A percentile compares a stretch with the other conserved stretches of the same genome.
These are phyloP conservation scores for Selenia dentaria DNA, from an alignment of 2,888 invertebrate genomes.

Conservation along the genomic window DNA sequence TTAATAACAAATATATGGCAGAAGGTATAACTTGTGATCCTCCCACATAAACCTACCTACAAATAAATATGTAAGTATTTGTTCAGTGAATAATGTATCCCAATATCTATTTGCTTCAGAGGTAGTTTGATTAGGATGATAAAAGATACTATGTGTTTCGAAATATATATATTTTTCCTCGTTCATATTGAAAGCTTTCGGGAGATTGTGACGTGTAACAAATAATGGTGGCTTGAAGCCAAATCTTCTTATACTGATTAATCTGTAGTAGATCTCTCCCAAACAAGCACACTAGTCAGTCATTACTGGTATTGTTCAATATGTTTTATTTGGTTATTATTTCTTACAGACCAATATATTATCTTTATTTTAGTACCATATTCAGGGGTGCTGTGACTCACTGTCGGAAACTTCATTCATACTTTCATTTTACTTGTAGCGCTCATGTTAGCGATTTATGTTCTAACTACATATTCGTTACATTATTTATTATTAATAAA, in stretches of 20 bases:
- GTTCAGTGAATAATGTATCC: conserved; percentile 14
- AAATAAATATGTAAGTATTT: conserved; percentile 14
- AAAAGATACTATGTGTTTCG: conserved; percentile 9
- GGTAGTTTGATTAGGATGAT: conserved; percentile 22
- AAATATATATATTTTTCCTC: conserved; percentile 13
- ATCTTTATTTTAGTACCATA: too few relatives aligned
- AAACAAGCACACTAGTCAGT: conserved; percentile 4
- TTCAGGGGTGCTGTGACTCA: too few relatives aligned
- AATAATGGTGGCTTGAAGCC: conserved; percentile 22
- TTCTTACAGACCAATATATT: neutral
- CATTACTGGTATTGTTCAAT: neutral
- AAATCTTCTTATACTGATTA: conserved; percentile 11
- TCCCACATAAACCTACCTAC: conserved; percentile 6
- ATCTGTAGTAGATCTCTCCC: conserved; percentile 1
- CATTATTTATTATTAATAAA: too few relatives aligned
- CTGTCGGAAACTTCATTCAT: too few relatives aligned
- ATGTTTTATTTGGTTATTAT: neutral
- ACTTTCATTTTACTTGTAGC: too few relatives aligned
- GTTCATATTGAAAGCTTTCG: conserved; percentile 3
- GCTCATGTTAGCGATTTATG: too few relatives aligned
- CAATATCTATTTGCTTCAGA: conserved; percentile 11
- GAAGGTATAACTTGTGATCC: neutral
- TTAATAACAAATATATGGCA: conserved; percentile 1
- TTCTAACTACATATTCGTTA: too few relatives aligned
- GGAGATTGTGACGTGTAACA: conserved; percentile 10